These are phyloP conservation scores for Pelagia noctiluca DNA, from an alignment of 30 jellyfish, hydroid and myxozoan genomes.

Conservation along the genomic window DNA sequence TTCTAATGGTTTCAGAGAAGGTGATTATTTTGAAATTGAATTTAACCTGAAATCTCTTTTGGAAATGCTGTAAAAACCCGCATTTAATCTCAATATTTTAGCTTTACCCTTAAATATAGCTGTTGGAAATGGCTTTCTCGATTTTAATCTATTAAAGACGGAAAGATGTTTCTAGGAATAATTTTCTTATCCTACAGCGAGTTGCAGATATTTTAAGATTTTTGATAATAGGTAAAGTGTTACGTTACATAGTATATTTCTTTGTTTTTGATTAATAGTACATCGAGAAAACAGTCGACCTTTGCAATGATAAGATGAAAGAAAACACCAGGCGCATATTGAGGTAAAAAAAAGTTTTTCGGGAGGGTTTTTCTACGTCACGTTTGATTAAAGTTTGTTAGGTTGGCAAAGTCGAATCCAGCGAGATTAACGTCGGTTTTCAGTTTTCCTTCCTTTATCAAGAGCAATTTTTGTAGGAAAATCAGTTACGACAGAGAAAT, in stretches of 20 bases:
- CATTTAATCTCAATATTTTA: background rate
- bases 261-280: conserved; percentile 56
- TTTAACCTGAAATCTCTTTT: background rate
- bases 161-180: background rate
- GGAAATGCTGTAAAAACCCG: background rate
- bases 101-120: background rate
- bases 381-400: background rate
- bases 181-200: background rate
- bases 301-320: conserved; percentile 79
- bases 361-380: too few species aligned
- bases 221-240: too few species aligned
- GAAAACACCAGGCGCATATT: conserved; percentile 75
- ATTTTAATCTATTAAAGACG: background rate
- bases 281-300: conserved; percentile 50
- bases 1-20: conserved; percentile 80
- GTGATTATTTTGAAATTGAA: conserved; percentile 25
- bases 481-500: too few species aligned
- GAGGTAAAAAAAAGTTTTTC: conserved; percentile 60
- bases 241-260: too few species aligned
- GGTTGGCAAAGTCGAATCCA: background rate
- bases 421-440: too few species aligned
- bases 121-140: background rate
- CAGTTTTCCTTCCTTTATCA: too few species aligned
- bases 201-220: background rate
- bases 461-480: too few species aligned